Evolutionary conservation across 2,113 vertebrate species (phyloP).

Genomic region (Bubo blakistoni): DNA sequence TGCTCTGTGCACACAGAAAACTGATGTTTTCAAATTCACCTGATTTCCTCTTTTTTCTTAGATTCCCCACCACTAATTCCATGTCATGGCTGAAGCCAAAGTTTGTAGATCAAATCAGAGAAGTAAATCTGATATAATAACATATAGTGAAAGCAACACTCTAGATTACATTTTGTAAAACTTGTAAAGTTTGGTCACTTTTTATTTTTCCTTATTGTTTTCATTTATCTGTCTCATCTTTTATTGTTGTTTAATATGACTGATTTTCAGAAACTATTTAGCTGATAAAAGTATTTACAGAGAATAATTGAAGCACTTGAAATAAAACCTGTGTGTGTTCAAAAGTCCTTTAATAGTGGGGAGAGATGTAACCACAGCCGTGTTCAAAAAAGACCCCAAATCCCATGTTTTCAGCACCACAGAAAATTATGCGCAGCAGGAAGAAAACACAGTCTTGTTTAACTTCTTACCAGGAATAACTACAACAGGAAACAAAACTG

Average conservation of each 20-base stretch:
- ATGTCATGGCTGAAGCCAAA: neutral
- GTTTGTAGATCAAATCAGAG: neutral
- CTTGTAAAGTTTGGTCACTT: neutral
- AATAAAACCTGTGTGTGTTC: constrained; percentile 17
- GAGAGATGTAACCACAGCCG: constrained; percentile 5
- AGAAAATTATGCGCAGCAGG: constrained; percentile 57
- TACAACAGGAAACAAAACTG: neutral
- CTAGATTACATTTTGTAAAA: neutral
- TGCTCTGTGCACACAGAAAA: neutral
- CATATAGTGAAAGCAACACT: neutral
- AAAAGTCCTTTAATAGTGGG: neutral
- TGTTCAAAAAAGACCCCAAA: constrained; percentile 30
- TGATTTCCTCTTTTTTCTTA: neutral
- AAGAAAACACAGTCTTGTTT: constrained; percentile 27
- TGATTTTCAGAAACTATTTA: constrained; percentile 53
- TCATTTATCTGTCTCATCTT: neutral
- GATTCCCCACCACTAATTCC: neutral
- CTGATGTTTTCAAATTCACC: neutral
- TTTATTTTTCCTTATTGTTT: neutral
- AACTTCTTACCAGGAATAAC: neutral
- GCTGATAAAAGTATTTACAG: constrained; percentile 52
- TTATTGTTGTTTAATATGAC: constrained; percentile 7
- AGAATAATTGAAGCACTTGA: constrained; percentile 34
- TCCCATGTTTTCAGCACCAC: constrained; percentile 12
- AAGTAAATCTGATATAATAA: neutral